Conservation (phyloP, 2,113 vertebrate species). For the Pterocles orientalis region DNA sequence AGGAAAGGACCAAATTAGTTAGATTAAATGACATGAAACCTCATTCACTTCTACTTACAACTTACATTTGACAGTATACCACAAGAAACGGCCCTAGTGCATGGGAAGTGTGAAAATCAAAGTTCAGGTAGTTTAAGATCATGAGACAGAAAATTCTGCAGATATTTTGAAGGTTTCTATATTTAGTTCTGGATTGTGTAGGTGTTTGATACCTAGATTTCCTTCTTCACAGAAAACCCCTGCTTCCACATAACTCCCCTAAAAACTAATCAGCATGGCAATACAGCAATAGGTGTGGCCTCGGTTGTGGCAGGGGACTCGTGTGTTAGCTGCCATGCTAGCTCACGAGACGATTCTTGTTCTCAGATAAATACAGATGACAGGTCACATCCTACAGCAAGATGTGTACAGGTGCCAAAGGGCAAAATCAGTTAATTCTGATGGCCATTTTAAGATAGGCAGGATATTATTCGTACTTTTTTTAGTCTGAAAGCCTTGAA, state of each 20-base stretch:
- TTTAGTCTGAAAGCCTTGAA: background rate
- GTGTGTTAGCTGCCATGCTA: background rate
- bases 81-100: background rate
- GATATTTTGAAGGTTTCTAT: background rate
- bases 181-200: conserved; percentile 6
- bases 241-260: background rate
- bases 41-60: background rate
- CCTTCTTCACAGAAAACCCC: background rate
- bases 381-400: background rate
- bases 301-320: background rate
- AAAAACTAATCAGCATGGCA: background rate
- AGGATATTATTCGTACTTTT: background rate
- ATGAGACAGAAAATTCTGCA: background rate
- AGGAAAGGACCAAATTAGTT: background rate
- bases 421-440: background rate
- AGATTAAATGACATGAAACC: conserved; percentile 10
- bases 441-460: background rate
- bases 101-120: conserved; percentile 8
- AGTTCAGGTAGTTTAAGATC: conserved; percentile 7
- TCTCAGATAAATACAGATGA: background rate
- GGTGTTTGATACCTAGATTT: conserved; percentile 13
- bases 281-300: background rate
- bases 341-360: background rate
- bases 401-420: background rate
- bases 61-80: background rate